Evolutionary conservation across 2,797 vertebrate species (phyloP), one percentile per base, ranked within the genome.

Genomic region (Eulemur rubriventer): DNA sequence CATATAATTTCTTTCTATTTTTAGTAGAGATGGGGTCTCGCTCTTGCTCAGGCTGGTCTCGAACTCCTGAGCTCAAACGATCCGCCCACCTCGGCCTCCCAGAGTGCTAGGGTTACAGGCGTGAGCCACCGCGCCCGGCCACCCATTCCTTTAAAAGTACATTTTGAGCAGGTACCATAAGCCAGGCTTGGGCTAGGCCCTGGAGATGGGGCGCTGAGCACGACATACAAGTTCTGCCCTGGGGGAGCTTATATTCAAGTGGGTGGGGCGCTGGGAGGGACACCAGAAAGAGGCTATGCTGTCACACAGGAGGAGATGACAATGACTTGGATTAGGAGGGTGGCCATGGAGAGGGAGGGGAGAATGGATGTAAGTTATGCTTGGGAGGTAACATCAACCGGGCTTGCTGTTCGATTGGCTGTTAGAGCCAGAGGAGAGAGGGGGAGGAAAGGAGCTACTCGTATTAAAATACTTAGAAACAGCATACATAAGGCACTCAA

Each of bases 371-470:
- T 24, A 28, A 24, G 57, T 76, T 79, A 52, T 0, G 8, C 41
- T 4, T 18, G n/a, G 59, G 63, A 57, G 69, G 46, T 22, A 65
- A n/a, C 84, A 33, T 61, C 22, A 7, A 11, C 43, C 48, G 63
- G 22, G 2, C 18, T 24, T 43, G 50, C 43, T 52, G 38, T 26
- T 2, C 4, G 38, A 16, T 1, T 26, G 4, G 22, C 16, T 28
- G 7, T n/a, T 50, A 63, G 70, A 43, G 18, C 24, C 50, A n/a
- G 26, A 38, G 43, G 38, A 52, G 17, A 12, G 20, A 26, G 0
- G 1, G 0, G 6, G 14, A 2, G 7, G 3, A 17, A 30, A 4
- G 28, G 7, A n/a, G 14, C 33, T 11, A 91, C 9, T 33, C 9
- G 41, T 46, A n/a, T 12, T 18, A 1, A 0, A 59, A 55, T 65